Base-by-base conservation (phyloP, 2,888 invertebrate genomes). In the Mythimna ferrago region DNA sequence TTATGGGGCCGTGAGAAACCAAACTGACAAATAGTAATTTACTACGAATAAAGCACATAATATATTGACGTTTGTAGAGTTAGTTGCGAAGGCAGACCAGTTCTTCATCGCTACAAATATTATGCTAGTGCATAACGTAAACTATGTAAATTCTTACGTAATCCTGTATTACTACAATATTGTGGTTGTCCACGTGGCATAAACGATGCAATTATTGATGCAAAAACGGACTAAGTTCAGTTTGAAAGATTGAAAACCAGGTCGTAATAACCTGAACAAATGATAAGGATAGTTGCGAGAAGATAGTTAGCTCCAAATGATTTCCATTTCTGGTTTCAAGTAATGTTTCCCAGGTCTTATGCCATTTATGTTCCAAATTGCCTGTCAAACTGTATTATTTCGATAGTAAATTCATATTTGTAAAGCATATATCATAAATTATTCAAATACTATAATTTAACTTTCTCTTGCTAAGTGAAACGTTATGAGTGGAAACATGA, bases 141-240 rank as follows among this genome's bases (percentile, higher is more conserved):
- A 66, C 72, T 79, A 72, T 73, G 79, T 72, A 74, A 84, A 81
- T 66, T 73, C 62, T 80, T 73, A 60, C 56, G 61, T 69, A 65
- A 80, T 72, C 63, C 66, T 57, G 48, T 62, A 51, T 32, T 57
- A 78, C 71, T 54, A 70, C 62, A 67, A 53, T 56, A 66, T 56
- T 53, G 77, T 84, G 60, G 77, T 73, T 65, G 77, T 68, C 58
- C 63, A 73, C 77, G 80, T 82, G 76, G 80, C 69, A 57, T 63
- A 83, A 71, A 69, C 38, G 70, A 82, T 73, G 62, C 35, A 38
- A 35, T 65, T 82, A 66, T 48, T 56, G 54, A 72, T 61, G 41
- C 62, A 53, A 68, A 73, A 68, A 74, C 26, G 53, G 32, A 35
- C 60, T 54, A 61, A 35, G 14, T 60, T 32, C 11, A 62, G 57